Evolutionary conservation across 1,140 invertebrate species (phyloP).

Genomic region (Neuroterus valhalla): DNA sequence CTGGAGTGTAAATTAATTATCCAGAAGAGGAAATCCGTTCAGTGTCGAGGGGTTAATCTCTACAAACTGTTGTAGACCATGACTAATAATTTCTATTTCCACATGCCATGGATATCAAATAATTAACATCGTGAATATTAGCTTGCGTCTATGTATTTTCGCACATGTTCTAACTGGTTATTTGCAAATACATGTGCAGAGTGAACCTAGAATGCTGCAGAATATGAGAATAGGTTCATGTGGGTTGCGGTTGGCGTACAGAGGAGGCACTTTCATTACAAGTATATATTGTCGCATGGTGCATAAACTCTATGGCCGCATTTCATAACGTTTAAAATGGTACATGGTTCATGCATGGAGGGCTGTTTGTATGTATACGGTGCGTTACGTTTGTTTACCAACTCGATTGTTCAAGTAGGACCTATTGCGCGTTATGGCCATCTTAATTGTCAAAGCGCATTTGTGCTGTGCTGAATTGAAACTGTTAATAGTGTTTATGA

Average conservation of each 20-base stretch:
- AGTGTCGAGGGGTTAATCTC: constrained; percentile 17
- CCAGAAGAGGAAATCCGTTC: neutral
- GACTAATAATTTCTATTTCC: constrained; percentile 19
- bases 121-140: constrained; percentile 22
- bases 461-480: neutral
- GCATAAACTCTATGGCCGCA: constrained; percentile 35
- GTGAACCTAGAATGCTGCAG: constrained; percentile 7
- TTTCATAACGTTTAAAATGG: constrained; percentile 47
- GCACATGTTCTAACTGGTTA: constrained; percentile 22
- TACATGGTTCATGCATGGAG: constrained; percentile 34
- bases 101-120: constrained; percentile 1
- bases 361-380: constrained; percentile 11
- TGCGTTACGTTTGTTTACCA: constrained; percentile 38
- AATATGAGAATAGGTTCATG: constrained; percentile 34
- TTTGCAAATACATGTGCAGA: constrained; percentile 24
- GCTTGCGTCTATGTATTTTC: constrained; percentile 29
- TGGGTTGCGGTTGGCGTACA: constrained; percentile 33
- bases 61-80: constrained; percentile 17
- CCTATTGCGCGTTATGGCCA: neutral
- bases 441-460: neutral
- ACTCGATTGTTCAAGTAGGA: constrained; percentile 1
- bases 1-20: too few relatives aligned
- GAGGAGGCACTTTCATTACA: neutral
- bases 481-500: too few relatives aligned
- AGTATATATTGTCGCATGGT: constrained; percentile 41